Percentiles rank a stretch among this genome's conserved stretches.
These are phyloP conservation scores for Manduca sexta DNA, from an alignment of 1,140 invertebrate genomes.

Conservation along the genomic window DNA sequence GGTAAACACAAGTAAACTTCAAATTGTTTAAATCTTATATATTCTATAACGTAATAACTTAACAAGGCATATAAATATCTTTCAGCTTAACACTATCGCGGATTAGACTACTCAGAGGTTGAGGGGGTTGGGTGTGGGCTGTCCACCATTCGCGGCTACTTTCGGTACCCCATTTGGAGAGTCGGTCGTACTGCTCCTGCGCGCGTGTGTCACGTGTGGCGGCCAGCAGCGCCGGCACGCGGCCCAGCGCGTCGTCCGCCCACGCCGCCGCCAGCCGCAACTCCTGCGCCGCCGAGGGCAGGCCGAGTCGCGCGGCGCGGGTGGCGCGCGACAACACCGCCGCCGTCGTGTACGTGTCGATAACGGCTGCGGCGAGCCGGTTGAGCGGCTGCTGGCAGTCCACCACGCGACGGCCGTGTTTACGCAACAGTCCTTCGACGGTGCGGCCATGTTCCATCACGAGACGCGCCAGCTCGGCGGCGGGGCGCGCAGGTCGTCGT, in stretches of 20 bases:
- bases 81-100: no score
- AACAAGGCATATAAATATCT: no score
- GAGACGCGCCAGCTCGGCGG: conserved; percentile 75
- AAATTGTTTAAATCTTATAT: no score
- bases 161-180: conserved; percentile 30
- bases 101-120: conserved; percentile 40
- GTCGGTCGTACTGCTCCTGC: conserved; percentile 24
- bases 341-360: conserved; percentile 94
- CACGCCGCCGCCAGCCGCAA: conserved; percentile 33
- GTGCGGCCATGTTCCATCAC: conserved; percentile 88
- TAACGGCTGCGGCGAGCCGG: conserved; percentile 90
- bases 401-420: conserved; percentile 90
- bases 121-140: conserved; percentile 38
- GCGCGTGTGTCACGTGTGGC: conserved; percentile 24
- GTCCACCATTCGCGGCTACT: conserved; percentile 34
- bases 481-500: conserved; percentile 76
- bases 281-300: conserved; percentile 80
- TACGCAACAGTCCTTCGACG: conserved; percentile 89
- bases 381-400: conserved; percentile 96
- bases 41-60: no score
- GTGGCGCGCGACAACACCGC: conserved; percentile 90
- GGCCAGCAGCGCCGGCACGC: conserved; percentile 25
- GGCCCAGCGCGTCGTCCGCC: conserved; percentile 38
- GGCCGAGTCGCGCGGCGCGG: conserved; percentile 76
- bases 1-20: no score